Evolutionary conservation across 2,888 invertebrate species (phyloP).

Genomic region (Spialia ferax): DNA sequence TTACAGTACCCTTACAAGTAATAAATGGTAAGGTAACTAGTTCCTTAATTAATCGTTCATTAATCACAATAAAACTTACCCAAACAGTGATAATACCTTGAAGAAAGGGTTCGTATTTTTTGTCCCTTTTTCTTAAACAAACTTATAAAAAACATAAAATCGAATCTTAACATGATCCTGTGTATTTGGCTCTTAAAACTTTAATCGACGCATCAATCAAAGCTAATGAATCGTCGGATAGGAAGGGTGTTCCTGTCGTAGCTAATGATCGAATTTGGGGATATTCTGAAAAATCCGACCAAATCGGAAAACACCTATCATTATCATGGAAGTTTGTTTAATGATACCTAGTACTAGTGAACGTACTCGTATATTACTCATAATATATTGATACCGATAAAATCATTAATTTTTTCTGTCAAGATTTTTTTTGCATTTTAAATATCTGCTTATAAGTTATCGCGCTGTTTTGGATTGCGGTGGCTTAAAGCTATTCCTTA

Average conservation of each 20-base stretch:
- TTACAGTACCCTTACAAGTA: no score
- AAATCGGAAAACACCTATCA: not conserved
- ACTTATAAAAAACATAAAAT: slow-evolving; percentile 7
- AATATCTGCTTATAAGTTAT: no score
- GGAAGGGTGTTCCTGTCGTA: slow-evolving; percentile 14
- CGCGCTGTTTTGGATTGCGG: no score
- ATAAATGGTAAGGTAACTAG: no score
- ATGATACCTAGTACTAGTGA: not conserved
- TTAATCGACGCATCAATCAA: slow-evolving; percentile 74
- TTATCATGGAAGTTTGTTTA: not conserved
- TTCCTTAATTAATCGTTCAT: no score
- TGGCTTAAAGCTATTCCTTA: no score
- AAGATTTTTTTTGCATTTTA: no score
- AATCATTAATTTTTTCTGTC: no score
- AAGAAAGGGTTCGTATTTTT: not conserved
- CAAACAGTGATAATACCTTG: not conserved
- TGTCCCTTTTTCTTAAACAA: not conserved
- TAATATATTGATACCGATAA: no score
- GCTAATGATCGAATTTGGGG: not conserved
- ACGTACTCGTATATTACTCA: no score
- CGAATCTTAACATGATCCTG: slow-evolving; percentile 31
- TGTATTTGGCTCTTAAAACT: slow-evolving; percentile 57
- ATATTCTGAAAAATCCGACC: not conserved
- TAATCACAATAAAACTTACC: no score
- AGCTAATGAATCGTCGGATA: slow-evolving; percentile 68